A percentile compares a stretch with the other conserved stretches of the same genome.
Conservation (phyloP, 1,140 invertebrate species). For the Magallana gigas region DNA sequence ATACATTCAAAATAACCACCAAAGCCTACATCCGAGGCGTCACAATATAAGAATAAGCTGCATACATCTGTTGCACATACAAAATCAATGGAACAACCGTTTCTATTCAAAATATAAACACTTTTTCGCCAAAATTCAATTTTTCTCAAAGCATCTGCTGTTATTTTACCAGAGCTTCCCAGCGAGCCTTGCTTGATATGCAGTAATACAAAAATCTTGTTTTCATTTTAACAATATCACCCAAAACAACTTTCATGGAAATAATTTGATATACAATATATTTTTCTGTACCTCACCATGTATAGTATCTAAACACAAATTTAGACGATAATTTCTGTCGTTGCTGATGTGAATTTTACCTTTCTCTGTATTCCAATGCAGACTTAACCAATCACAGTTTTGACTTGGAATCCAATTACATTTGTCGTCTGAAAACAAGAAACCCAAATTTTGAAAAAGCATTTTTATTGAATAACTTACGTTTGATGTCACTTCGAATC, state of each 20-base stretch:
- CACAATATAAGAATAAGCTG: too few relatives aligned
- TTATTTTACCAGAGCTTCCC: too few relatives aligned
- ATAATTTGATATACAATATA: too few relatives aligned
- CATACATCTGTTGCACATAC: too few relatives aligned
- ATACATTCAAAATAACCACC: slow-evolving; percentile 27
- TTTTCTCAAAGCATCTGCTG: too few relatives aligned
- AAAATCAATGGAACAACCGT: too few relatives aligned
- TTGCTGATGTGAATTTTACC: slow-evolving; percentile 41
- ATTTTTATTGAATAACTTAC: not conserved
- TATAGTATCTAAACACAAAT: not conserved
- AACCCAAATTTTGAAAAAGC: slow-evolving; percentile 42
- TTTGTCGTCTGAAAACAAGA: slow-evolving; percentile 51
- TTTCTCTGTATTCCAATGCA: slow-evolving; percentile 17
- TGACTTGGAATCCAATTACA: slow-evolving; percentile 48
- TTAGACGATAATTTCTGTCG: slow-evolving; percentile 12
- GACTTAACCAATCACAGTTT: slow-evolving; percentile 36
- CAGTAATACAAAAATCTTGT: too few relatives aligned
- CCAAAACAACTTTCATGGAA: too few relatives aligned
- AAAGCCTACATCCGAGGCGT: slow-evolving; percentile 43
- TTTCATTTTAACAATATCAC: too few relatives aligned
- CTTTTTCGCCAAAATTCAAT: too few relatives aligned
- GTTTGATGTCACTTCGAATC: not conserved
- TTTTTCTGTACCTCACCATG: not conserved
- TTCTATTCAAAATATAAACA: too few relatives aligned
- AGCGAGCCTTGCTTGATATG: too few relatives aligned